Evolutionary conservation across 2,797 vertebrate genomes (phyloP).

Genomic region (Paguma larvata): DNA sequence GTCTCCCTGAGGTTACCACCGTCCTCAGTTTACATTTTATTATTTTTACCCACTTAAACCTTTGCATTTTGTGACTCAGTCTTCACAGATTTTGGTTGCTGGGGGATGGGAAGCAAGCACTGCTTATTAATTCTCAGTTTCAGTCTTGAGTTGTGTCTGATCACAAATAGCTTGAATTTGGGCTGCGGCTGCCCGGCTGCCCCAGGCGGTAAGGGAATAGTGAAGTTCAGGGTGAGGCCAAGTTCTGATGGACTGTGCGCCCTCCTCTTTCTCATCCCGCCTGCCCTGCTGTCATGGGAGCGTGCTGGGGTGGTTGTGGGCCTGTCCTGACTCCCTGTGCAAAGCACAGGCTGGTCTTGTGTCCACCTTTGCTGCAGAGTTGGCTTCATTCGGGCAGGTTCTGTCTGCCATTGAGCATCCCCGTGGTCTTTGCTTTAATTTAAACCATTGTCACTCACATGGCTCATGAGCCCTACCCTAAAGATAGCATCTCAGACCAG

Average conservation of each 20-base stretch:
- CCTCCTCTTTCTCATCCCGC: not conserved
- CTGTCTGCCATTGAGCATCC: not conserved
- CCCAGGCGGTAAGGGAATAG: not conserved
- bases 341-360: not conserved
- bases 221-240: not conserved
- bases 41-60: not conserved
- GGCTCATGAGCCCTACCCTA: not conserved
- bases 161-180: not conserved
- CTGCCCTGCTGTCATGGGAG: not conserved
- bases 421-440: not conserved
- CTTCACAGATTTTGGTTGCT: not conserved
- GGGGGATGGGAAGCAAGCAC: not conserved
- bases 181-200: not conserved
- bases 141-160: not conserved
- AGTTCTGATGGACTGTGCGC: too few species aligned
- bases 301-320: not conserved
- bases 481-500: too few species aligned
- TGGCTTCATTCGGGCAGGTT: not conserved
- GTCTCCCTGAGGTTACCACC: not conserved
- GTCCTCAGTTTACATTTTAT: not conserved
- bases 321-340: too few species aligned
- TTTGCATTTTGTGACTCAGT: constrained; percentile 5
- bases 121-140: constrained; percentile 30
- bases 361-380: not conserved
- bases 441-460: not conserved